These are phyloP conservation scores for Corydoras sp. DNA, from an alignment of 2,113 vertebrate species.

Conservation along the genomic window DNA sequence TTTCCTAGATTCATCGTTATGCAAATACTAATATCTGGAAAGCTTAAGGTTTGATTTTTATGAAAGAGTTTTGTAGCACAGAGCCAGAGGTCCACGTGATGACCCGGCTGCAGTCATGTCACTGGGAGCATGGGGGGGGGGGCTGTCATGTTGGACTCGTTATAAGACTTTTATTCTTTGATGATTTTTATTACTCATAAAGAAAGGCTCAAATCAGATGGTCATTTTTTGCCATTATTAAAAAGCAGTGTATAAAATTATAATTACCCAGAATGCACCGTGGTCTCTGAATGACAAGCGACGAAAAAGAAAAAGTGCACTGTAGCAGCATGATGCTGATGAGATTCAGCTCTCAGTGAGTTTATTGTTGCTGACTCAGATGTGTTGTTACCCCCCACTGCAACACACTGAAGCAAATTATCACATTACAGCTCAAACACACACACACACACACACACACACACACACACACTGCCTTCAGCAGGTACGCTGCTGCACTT, in stretches of 20 bases:
- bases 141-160: too few relatives aligned
- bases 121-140: too few relatives aligned
- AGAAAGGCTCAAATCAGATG: too few relatives aligned
- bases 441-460: conserved; percentile 14
- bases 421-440: conserved; percentile 14
- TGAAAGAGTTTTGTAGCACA: too few relatives aligned
- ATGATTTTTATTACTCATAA: too few relatives aligned
- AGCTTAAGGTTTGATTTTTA: neutral
- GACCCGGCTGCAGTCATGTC: too few relatives aligned
- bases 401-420: conserved; percentile 25
- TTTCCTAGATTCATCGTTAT: neutral
- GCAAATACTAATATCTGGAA: neutral
- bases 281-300: neutral
- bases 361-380: conserved; percentile 32
- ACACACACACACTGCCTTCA: conserved; percentile 14
- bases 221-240: neutral
- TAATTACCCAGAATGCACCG: neutral
- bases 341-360: conserved; percentile 16
- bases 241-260: neutral
- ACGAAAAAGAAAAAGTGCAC: neutral
- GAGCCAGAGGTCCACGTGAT: too few relatives aligned
- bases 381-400: conserved; percentile 16
- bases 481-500: neutral
- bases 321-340: conserved; percentile 11
- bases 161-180: too few relatives aligned